Conservation (phyloP, 2,797 vertebrate species). For the Coreius guichenoti region DNA sequence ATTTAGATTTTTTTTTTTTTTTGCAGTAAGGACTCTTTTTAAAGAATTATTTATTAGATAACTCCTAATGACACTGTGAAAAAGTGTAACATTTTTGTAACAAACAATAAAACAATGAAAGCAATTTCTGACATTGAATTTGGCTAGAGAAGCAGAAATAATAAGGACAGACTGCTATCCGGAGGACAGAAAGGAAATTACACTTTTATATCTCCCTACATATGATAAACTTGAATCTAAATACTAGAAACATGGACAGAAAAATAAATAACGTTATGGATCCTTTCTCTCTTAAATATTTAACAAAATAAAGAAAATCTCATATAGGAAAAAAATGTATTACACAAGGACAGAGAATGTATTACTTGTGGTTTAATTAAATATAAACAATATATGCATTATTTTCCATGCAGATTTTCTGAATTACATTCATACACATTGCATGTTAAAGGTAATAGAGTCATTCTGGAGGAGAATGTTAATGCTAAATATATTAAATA, state of each 20-base stretch:
- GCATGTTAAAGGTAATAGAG: not conserved
- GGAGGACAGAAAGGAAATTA: not conserved
- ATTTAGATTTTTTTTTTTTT: not conserved
- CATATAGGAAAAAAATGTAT: not conserved
- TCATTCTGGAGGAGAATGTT: not conserved
- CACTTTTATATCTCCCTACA: not conserved
- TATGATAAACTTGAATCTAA: not conserved
- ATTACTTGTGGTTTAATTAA: not conserved
- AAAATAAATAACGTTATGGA: not conserved
- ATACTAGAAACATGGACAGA: not conserved
- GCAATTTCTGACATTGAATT: not conserved
- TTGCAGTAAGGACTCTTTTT: not conserved
- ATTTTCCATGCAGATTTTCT: not conserved
- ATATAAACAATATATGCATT: not conserved
- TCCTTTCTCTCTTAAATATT: too few relatives aligned
- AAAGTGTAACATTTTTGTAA: not conserved
- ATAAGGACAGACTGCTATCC: not conserved
- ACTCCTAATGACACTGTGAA: not conserved
- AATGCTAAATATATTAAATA: not conserved
- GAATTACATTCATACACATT: not conserved
- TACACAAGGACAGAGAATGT: not conserved
- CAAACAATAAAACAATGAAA: conserved; percentile 8
- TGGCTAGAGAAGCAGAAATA: not conserved
- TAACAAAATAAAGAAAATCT: not conserved
- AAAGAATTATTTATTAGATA: not conserved